Base-by-base conservation (phyloP, 2,888 invertebrate genomes). In the Lysandra coridon region DNA sequence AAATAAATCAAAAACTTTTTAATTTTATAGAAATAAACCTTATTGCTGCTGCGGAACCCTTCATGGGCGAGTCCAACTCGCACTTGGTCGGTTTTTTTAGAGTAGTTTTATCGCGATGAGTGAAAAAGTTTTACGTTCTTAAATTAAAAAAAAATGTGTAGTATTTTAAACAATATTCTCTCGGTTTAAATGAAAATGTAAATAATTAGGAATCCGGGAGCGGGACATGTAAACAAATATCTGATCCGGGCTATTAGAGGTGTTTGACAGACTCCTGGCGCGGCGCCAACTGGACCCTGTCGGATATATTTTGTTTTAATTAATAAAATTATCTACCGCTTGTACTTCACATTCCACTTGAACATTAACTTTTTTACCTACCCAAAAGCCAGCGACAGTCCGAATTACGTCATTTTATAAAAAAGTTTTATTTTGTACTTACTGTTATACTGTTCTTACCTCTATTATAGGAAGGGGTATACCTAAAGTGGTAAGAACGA, bases 181-280 rank as follows among this genome's bases (percentile, higher is more conserved):
- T 64, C 12, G 1, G 12, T 30, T 64, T 64, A 30, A 64, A 64
- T 64, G 30, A 10, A 23, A 62, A 62, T 62, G 23, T 12, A 12
- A 64, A 30, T 64, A 64, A 30, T 62, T 62, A 62, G 23, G 23
- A 64, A 30, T 17, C 14, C 69, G 33, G 4, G 64, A 64, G 64
- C 30, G 4, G 30, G 23, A 7, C 30, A 64, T 40, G 73, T 73
- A 73, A 73, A 74, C 74, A 74, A 74, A 74, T 44, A 74, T 40
- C 14, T n/a, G 74, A 74, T 74, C 23, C 73, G 40, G 74, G 74
- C 74, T 44, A 74, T 74, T 74, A 44, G 6, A 74, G 44, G 74
- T 44, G 73, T 64, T 69, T 69, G 69, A 40, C 74, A 74, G 74
- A 33, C 12, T 74, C n/a, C 73, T 74, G 74, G 74, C 69, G 33